These are phyloP conservation scores for Tachina lurida DNA, from an alignment of 2,888 invertebrate genomes.

Conservation along the genomic window DNA sequence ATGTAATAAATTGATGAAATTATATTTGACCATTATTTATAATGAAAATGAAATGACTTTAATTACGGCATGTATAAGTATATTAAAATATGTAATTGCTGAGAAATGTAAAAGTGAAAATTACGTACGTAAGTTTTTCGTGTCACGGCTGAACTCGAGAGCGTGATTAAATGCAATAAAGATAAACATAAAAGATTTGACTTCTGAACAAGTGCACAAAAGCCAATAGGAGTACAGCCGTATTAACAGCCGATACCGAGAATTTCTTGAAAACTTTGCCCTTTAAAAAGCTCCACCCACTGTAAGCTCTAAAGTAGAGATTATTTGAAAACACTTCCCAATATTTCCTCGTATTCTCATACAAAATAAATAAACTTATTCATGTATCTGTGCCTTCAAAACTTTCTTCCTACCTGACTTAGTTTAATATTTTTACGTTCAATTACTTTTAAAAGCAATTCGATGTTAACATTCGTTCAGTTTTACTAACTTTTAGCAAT, in stretches of 20 bases:
- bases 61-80: background rate
- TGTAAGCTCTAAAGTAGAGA: no score
- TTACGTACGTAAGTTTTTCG: no score
- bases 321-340: background rate
- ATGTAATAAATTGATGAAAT: slow-evolving; percentile 25
- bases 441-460: slow-evolving; percentile 57
- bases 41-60: background rate
- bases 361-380: background rate
- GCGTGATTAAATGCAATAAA: no score
- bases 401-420: slow-evolving; percentile 17
- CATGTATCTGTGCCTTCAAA: background rate
- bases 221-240: no score
- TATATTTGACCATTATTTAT: slow-evolving; percentile 27
- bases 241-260: no score
- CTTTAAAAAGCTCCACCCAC: no score
- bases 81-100: background rate
- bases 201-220: no score
- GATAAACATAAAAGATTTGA: no score
- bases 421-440: slow-evolving; percentile 34
- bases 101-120: no score
- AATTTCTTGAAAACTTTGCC: no score
- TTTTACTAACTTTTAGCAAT: slow-evolving; percentile 13
- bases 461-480: slow-evolving; percentile 33
- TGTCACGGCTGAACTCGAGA: no score
- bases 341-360: background rate